A percentile compares a stretch with the other conserved stretches of the same genome.
phyloP scores from a whole-genome alignment of 2,113 vertebrate species.

The Nicator chloris region DNA sequence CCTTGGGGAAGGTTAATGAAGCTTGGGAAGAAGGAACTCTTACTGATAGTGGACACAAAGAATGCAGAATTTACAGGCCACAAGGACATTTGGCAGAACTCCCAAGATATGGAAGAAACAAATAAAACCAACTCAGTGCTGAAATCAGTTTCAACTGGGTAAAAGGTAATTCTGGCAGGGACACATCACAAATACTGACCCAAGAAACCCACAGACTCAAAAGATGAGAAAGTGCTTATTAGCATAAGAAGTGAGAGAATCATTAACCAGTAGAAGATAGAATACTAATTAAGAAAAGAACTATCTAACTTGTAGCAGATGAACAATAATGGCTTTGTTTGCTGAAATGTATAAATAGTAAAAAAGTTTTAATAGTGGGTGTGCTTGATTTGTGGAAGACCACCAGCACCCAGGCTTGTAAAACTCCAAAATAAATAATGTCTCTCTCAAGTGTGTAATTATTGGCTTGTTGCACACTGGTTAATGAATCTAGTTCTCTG shows the following conservation, averaged over 20 bases:
- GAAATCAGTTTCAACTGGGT: not conserved
- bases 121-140: not conserved
- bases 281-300: not conserved
- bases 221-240: not conserved
- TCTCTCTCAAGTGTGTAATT: not conserved
- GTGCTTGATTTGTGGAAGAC: not conserved
- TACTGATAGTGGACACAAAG: not conserved
- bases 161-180: not conserved
- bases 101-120: not conserved
- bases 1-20: not conserved
- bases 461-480: not conserved
- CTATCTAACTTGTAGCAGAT: not conserved
- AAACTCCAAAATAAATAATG: not conserved
- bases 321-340: not conserved
- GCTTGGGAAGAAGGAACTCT: not conserved
- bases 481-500: not conserved
- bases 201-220: not conserved
- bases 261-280: not conserved
- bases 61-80: not conserved
- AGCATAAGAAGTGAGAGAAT: not conserved
- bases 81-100: not conserved
- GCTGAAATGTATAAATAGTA: not conserved
- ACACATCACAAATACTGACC: not conserved
- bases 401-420: not conserved
- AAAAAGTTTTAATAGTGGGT: not conserved